Percentiles rank a stretch among this genome's conserved stretches.
These are phyloP conservation scores for Phymanthus crucifer DNA, from an alignment of 92 coral and sea anemone species.

Conservation along the genomic window DNA sequence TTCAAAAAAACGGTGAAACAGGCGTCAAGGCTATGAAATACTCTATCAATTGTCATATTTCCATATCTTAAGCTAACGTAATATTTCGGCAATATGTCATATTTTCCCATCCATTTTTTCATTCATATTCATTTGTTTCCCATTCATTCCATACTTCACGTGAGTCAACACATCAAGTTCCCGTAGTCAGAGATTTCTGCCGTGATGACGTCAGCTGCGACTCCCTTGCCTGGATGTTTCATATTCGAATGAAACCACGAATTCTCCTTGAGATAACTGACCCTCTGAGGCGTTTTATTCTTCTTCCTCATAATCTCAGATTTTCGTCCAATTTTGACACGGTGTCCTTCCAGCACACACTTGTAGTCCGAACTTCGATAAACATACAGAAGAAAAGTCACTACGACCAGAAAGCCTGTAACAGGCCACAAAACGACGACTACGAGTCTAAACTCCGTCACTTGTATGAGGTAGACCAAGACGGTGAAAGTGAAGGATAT, in stretches of 20 bases:
- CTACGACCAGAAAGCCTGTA: constrained; percentile 12
- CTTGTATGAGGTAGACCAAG: constrained; percentile 28
- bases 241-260: constrained; percentile 24
- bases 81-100: no score
- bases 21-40: no score
- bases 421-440: constrained; percentile 40
- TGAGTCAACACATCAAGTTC: neutral
- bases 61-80: no score
- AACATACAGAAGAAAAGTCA: constrained; percentile 28
- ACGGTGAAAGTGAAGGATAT: constrained; percentile 34
- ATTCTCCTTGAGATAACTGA: neutral
- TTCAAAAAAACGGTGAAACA: no score
- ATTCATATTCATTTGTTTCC: neutral
- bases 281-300: neutral
- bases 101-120: neutral
- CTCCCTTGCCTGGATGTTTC: neutral
- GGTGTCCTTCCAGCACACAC: constrained; percentile 34
- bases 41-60: no score
- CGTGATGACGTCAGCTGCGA: neutral
- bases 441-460: constrained; percentile 17
- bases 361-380: constrained; percentile 35
- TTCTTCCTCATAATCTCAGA: constrained; percentile 18
- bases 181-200: neutral
- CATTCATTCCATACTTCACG: neutral
- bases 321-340: constrained; percentile 24